Evolutionary conservation across 2,797 vertebrate species (phyloP).

Genomic region (Nyctalus aviator): DNA sequence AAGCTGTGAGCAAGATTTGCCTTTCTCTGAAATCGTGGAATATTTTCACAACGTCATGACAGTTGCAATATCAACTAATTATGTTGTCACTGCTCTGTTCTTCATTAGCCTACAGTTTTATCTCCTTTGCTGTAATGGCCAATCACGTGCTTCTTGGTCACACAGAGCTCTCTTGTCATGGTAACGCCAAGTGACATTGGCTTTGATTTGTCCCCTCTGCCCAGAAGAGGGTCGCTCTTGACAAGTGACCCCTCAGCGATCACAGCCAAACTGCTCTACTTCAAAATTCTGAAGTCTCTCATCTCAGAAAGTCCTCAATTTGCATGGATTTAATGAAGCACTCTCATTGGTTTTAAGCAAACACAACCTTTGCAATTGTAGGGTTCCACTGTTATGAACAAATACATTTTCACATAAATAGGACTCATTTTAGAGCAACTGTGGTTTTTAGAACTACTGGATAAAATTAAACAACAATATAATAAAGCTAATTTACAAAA

Average conservation of each 20-base stretch:
- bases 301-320: constrained; percentile 60
- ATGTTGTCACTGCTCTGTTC: background rate
- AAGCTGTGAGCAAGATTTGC: constrained; percentile 61
- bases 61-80: constrained; percentile 54
- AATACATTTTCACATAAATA: background rate
- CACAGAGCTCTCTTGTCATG: constrained; percentile 22
- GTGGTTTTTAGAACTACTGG: background rate
- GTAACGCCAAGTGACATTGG: constrained; percentile 3
- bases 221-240: background rate
- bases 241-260: constrained; percentile 59
- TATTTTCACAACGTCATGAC: constrained; percentile 60
- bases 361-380: background rate
- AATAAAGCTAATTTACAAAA: constrained; percentile 48
- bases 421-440: constrained; percentile 30
- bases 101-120: constrained; percentile 59
- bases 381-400: background rate
- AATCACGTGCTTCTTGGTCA: constrained; percentile 73
- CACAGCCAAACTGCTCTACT: constrained; percentile 43
- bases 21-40: constrained; percentile 8
- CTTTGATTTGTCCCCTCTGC: constrained; percentile 40
- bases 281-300: constrained; percentile 45
- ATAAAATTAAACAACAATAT: constrained; percentile 18
- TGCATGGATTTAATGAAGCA: constrained; percentile 1
- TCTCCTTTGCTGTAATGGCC: constrained; percentile 69
- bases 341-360: constrained; percentile 37